Evolutionary conservation across 2,797 vertebrate species (phyloP), one percentile per base, ranked within the genome.

Genomic region (Eleutherodactylus coqui): DNA sequence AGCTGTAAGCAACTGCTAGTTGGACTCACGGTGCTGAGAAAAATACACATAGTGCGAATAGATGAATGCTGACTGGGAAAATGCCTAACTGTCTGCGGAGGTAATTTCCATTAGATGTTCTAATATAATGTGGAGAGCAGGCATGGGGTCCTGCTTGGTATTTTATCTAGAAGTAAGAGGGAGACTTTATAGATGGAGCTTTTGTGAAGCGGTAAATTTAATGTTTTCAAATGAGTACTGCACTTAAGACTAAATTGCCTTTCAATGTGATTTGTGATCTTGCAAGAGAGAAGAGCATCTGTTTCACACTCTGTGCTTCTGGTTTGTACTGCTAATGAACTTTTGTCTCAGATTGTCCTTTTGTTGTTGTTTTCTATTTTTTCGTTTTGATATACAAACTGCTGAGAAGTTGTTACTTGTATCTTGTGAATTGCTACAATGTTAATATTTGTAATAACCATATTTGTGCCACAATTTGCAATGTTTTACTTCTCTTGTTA

Each of bases 171-270:
- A 64, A 36, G 41, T 45, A 87, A 64, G 49, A 75, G 45, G 34
- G 45, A 64, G 73, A 43, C 34, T 45, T 51, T 87, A 80, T 87
- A 81, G 79, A 73, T 62, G 85, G 87, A 90, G 79, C 38, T 87
- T 90, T 89, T 89, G 79, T 79, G 55, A 83, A 84, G 88, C 82
- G 38, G 86, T 89, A 47, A 83, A 89, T 91, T 89, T 90, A 87
- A 91, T 89, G 89, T 87, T 88, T 89, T 89, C 83, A 90, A 90
- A 89, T 75, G 86, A 16, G 29, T 89, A 83, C 89, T 89, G 89
- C 86, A 83, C 90, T 88, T 88, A 85, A 89, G 88, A 92, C 87
- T 90, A 91, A 90, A 86, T 88, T 88, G 91, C 90, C 85, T 89
- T 91, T 91, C 87, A 90, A 89, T 87, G 91, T 91, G 78, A 9